Conservation (phyloP, 2,888 invertebrate genomes). For the Chrysopilus asiliformis region DNA sequence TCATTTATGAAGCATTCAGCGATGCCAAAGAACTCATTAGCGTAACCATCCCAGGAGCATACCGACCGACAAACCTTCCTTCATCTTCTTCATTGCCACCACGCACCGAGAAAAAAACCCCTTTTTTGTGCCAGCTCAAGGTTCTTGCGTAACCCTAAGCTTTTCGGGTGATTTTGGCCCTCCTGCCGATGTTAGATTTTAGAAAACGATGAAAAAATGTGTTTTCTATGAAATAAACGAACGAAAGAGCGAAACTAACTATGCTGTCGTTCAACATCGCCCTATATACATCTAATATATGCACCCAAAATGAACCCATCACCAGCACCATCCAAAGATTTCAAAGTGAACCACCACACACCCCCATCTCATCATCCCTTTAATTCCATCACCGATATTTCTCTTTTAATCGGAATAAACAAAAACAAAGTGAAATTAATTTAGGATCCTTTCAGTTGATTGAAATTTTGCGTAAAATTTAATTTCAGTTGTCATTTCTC, state of each 20-base stretch:
- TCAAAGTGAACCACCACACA: too few species aligned
- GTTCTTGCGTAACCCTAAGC: neutral
- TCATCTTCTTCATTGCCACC: neutral
- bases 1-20: too few species aligned
- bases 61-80: neutral
- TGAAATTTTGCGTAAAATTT: constrained; percentile 12
- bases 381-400: too few species aligned
- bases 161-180: neutral
- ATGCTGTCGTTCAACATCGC: too few species aligned
- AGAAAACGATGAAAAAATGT: too few species aligned
- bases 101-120: neutral
- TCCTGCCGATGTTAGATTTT: too few species aligned
- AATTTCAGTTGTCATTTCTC: constrained; percentile 12
- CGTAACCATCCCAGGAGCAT: neutral
- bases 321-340: too few species aligned
- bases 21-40: neutral
- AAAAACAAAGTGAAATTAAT: constrained; percentile 7
- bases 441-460: constrained; percentile 12
- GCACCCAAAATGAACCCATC: too few species aligned
- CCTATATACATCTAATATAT: too few species aligned
- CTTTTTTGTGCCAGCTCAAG: neutral
- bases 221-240: too few species aligned
- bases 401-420: constrained; percentile 3
- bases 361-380: too few species aligned
- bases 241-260: too few species aligned